Evolutionary conservation across 2,113 vertebrate species (phyloP).

Genomic region (Parus major): DNA sequence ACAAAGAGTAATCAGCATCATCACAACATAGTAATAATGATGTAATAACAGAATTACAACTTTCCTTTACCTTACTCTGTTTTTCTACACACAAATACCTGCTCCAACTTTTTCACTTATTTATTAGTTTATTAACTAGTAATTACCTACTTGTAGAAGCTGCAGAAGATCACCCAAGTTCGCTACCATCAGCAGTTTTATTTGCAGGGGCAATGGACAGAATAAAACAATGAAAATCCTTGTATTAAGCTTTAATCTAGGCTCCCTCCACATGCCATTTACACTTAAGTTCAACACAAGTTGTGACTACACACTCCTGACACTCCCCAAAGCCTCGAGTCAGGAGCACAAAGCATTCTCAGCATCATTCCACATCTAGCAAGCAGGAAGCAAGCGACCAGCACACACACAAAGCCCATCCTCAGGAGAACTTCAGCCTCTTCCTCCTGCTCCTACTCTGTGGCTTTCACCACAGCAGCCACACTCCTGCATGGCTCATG

Average conservation of each 20-base stretch:
- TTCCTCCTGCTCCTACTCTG: not conserved
- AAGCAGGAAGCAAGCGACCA: not conserved
- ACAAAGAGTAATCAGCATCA: not conserved
- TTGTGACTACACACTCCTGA: not conserved
- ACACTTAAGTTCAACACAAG: not conserved
- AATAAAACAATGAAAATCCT: not conserved
- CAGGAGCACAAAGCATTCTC: not conserved
- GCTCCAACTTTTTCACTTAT: not conserved
- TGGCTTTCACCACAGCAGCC: not conserved
- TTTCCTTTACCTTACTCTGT: not conserved
- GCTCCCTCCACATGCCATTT: not conserved
- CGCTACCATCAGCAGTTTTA: not conserved
- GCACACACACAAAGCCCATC: not conserved
- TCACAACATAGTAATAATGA: rapidly evolving
- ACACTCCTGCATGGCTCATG: rapidly evolving
- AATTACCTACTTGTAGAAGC: not conserved
- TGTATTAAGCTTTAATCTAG: not conserved
- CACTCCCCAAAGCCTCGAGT: not conserved
- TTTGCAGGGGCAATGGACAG: not conserved
- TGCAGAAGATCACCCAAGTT: not conserved
- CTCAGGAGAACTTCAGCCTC: not conserved
- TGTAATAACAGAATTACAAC: not conserved
- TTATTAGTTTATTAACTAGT: not conserved
- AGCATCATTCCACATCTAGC: not conserved
- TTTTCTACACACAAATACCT: not conserved